Percentiles rank a stretch among this genome's conserved stretches.
These are phyloP conservation scores for Tachuris rubrigastra DNA, from an alignment of 2,113 vertebrate species.

Conservation along the genomic window DNA sequence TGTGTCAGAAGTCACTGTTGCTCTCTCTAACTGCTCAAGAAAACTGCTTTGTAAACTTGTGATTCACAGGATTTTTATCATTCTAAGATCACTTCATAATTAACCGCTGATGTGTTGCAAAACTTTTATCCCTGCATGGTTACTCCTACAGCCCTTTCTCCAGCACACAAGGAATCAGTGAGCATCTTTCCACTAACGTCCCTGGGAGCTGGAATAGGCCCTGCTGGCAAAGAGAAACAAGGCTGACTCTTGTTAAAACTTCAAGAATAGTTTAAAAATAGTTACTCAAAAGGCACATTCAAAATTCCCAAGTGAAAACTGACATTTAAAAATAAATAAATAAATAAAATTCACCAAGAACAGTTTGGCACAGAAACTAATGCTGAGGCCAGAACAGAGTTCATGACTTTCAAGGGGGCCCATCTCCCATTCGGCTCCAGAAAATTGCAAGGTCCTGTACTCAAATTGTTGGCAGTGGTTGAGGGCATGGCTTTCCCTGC, in stretches of 20 bases:
- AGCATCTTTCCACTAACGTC: neutral
- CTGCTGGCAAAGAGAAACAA: neutral
- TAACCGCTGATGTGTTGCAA: neutral
- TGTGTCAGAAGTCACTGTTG: neutral
- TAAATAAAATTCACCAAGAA: neutral
- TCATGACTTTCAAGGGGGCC: neutral
- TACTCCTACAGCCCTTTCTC: neutral
- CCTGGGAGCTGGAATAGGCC: neutral
- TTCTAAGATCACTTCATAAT: neutral
- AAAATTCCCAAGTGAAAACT: neutral
- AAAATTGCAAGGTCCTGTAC: neutral
- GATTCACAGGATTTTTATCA: neutral
- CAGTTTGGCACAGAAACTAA: neutral
- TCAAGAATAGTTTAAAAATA: neutral
- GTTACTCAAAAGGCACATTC: neutral
- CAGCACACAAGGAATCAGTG: neutral
- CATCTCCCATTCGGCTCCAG: neutral
- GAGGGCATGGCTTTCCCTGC: neutral
- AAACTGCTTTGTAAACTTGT: neutral
- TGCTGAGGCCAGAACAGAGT: neutral
- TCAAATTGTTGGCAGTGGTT: rapidly evolving
- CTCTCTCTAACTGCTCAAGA: neutral
- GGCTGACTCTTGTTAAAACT: neutral
- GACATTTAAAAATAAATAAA: neutral
- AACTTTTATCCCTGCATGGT: neutral